Evolutionary conservation across 2,797 vertebrate species (phyloP).

Genomic region (Molossus alvarezi): DNA sequence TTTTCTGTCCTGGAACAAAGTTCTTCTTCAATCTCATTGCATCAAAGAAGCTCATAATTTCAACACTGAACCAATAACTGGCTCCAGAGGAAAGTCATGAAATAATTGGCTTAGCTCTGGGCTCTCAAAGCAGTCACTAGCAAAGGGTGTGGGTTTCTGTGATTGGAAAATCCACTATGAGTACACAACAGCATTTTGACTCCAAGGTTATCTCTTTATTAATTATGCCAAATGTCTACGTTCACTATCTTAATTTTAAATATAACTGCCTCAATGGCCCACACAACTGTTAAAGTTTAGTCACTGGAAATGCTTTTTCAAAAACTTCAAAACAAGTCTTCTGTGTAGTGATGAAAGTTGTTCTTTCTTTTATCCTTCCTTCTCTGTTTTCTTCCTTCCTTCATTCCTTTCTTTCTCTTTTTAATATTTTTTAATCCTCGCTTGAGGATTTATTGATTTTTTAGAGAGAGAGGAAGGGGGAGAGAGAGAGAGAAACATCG

Average conservation of each 20-base stretch:
- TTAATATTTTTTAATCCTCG: no score
- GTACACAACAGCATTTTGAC: not conserved
- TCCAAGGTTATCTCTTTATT: not conserved
- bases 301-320: not conserved
- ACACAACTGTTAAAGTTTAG: not conserved
- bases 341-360: not conserved
- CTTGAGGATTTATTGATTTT: no score
- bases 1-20: not conserved
- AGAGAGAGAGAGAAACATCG: no score
- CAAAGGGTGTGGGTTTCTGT: not conserved
- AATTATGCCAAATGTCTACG: not conserved
- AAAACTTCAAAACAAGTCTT: constrained; percentile 7
- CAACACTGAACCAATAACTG: constrained; percentile 21
- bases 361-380: not conserved
- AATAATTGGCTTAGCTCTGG: not conserved
- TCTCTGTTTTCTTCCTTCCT: not conserved
- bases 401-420: no score
- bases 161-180: not conserved
- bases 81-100: not conserved
- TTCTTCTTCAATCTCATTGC: constrained; percentile 6
- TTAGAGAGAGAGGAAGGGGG: no score
- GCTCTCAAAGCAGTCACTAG: not conserved
- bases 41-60: not conserved
- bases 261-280: not conserved
- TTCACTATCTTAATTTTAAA: not conserved